Evolutionary conservation across 2,888 invertebrate genomes (phyloP), one percentile per base, ranked within the genome.

Genomic region (Hyposoter dolosus): DNA sequence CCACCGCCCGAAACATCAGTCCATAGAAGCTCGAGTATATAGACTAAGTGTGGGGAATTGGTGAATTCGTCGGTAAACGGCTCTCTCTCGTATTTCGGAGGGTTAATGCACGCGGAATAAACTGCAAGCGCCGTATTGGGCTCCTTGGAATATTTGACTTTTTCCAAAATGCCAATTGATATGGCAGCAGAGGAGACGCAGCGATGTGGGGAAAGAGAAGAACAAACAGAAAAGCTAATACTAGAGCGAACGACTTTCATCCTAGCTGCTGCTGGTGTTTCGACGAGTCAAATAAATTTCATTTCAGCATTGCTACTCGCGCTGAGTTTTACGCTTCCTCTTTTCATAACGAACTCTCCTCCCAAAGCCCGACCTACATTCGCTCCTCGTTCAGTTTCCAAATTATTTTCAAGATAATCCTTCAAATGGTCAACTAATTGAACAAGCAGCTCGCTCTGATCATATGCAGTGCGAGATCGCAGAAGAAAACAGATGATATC

Each of bases 361-460:
- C 5, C 1, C 9, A 40, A 40, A 40, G 9, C 5, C 40, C 40
- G 5, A 7, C 3, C 50, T 19, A 15, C n/a, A 7, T 43, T 7
- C 23, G 56, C 23, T 2, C 6, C n/a, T 15, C 35, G 35, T 74
- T 40, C 40, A 15, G 60, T 65, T n/a, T 23, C 19, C 6, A 80
- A 83, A 80, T 85, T 66, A 83, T 83, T 85, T 83, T 72, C 43
- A 68, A 68, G 83, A 83, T 72, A 81, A 83, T 86, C 81, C 83
- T 56, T 28, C 81, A 75, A 78, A 83, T 83, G 65, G 86, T 71
- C 77, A 74, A 84, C 84, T 84, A 84, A 88, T 88, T 87, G 80
- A 84, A 82, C 84, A 79, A 80, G 82, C 47, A 80, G 82, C 47
- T 77, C 68, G 78, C 84, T 82, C 82, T 80, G 72, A 75, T 65